These are phyloP conservation scores for Caretta caretta DNA, from an alignment of 2,113 vertebrate species.

Conservation along the genomic window DNA sequence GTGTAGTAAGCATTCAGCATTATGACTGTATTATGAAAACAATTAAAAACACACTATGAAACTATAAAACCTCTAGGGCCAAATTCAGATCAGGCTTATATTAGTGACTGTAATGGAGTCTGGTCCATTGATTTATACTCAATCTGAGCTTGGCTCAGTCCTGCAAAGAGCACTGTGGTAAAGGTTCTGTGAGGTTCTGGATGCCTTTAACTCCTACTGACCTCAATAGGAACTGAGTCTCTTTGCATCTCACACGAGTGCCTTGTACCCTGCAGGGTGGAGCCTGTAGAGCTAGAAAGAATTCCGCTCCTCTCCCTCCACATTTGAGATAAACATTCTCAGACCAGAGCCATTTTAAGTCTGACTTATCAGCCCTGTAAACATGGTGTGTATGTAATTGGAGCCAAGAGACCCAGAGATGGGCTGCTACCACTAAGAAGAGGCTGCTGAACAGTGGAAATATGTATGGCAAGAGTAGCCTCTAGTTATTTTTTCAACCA, in stretches of 20 bases:
- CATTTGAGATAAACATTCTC: conserved; percentile 12
- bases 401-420: conserved; percentile 11
- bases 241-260: background rate
- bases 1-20: too few species aligned
- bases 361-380: conserved; percentile 20
- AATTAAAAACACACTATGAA: background rate
- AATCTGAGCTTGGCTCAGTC: background rate
- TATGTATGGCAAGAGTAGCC: conserved; percentile 8
- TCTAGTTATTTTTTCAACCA: conserved; percentile 60
- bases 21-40: too few species aligned
- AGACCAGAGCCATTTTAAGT: conserved; percentile 29
- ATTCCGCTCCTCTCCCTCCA: conserved; percentile 4
- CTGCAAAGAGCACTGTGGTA: background rate
- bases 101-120: background rate
- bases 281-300: conserved; percentile 24
- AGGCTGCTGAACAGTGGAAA: background rate
- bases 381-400: background rate
- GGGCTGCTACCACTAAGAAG: conserved; percentile 21
- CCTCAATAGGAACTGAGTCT: background rate
- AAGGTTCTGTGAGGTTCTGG: background rate
- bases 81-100: background rate
- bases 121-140: background rate
- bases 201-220: background rate
- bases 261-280: background rate
- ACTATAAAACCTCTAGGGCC: background rate